Percentiles rank a stretch among this genome's conserved stretches.
phyloP scores from a whole-genome alignment of 2,113 vertebrate species.

The Cyprinus carpio region DNA sequence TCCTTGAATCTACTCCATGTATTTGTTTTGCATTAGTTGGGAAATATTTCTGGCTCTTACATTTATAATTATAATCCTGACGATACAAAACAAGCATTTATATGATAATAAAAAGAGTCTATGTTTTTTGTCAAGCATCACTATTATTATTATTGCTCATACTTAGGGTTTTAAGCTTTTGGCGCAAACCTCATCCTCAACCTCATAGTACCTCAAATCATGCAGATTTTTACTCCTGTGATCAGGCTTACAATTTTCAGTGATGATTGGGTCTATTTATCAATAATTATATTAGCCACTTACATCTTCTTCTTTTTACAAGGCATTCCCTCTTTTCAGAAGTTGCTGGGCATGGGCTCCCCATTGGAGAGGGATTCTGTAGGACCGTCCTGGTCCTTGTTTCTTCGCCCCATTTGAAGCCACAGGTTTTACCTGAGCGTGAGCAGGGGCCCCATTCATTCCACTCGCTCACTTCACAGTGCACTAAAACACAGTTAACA shows the following conservation, averaged over 20 bases:
- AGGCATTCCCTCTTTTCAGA: constrained; percentile 88
- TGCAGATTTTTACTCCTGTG: background rate
- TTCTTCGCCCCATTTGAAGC: constrained; percentile 91
- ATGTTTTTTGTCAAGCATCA: background rate
- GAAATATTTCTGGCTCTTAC: constrained; percentile 64
- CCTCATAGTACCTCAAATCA: background rate
- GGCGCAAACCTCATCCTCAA: background rate
- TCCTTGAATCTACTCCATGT: constrained; percentile 41
- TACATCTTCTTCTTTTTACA: constrained; percentile 90
- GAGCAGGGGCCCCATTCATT: constrained; percentile 89
- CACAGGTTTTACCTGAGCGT: constrained; percentile 88
- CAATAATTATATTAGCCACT: constrained; percentile 57
- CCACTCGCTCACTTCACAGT: constrained; percentile 92
- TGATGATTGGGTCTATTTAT: background rate
- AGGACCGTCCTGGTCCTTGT: constrained; percentile 85
- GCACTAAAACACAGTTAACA: constrained; percentile 79
- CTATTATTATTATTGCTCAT: background rate
- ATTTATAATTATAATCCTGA: constrained; percentile 23
- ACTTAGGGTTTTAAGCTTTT: background rate
- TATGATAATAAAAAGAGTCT: constrained; percentile 17
- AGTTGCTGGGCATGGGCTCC: constrained; percentile 82
- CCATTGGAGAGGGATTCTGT: constrained; percentile 83
- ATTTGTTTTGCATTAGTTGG: constrained; percentile 53
- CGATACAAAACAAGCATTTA: constrained; percentile 9
- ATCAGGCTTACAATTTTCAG: background rate